Base-by-base conservation (phyloP, 2,888 invertebrate genomes). In the Drosophila leonis region DNA sequence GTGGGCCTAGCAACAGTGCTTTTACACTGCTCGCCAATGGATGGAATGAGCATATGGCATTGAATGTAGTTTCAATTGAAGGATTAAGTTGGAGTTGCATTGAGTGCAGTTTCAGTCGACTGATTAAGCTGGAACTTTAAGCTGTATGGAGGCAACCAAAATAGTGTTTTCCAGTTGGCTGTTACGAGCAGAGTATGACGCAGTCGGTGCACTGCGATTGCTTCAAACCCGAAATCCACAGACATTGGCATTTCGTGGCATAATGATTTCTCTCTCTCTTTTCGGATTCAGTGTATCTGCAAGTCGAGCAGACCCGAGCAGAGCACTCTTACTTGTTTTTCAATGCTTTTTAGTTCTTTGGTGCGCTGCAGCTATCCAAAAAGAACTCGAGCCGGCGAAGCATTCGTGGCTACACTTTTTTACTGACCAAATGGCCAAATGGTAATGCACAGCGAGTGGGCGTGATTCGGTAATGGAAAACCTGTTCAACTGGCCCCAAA, bases 391-490 rank as follows among this genome's bases (percentile, higher is more conserved):
- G 44, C 41, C 10, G 4, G 24, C 24, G 24, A 24, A 24, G 33
- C 33, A 33, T 33, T 33, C 12, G 10, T 33, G 24, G 24, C 24
- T 24, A 13, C 42, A 13, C 12, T 44, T 44, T 44, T 46, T 46
- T 9, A 15, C 46, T 5, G 27, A 10, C 46, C 46, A 46, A 46
- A 15, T 27, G 46, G 27, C 29, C n/a, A 10, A n/a, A 15, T 37
- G 51, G 39, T 29, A 44, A 52, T 39, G 55, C 37, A 13, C 33
- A 35, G 55, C 39, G 33, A n/a, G 54, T 20, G 37, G 18, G 29
- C 41, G 33, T 64, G 61, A 42, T 62, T 29, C 18, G 24, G 61
- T 55, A 75, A 73, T 73, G 73, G 72, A 76, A 73, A 76, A 63
- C 57, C 63, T 69, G 42, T 42, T 29, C 55, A 41, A 24, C 29